These are phyloP conservation scores for Pelodiscus sinensis DNA, from an alignment of 2,113 vertebrate species.

Conservation along the genomic window DNA sequence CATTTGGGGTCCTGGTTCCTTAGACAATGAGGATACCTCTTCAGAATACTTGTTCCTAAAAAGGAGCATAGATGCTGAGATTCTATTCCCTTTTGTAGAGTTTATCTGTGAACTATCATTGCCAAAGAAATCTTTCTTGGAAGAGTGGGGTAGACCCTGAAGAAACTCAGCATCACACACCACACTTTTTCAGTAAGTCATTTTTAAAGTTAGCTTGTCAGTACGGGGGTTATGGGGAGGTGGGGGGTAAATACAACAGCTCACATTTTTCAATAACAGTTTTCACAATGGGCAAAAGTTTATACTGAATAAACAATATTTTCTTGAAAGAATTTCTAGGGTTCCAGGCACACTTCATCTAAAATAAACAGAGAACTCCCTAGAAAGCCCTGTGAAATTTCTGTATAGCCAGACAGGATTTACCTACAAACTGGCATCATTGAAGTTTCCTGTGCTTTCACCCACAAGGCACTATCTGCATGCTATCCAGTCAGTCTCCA, in stretches of 20 bases:
- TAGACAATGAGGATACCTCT: constrained; percentile 74
- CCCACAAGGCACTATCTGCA: background rate
- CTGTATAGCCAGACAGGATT: background rate
- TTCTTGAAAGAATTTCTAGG: background rate
- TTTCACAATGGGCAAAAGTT: constrained; percentile 1
- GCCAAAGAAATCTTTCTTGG: constrained; percentile 38
- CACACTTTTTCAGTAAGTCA: constrained; percentile 11
- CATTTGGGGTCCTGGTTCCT: constrained; percentile 76
- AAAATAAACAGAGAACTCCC: background rate
- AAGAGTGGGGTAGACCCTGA: constrained; percentile 30
- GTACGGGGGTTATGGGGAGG: no score
- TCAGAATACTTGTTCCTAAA: constrained; percentile 67
- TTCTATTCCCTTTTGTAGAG: constrained; percentile 50
- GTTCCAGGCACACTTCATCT: background rate
- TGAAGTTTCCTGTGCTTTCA: background rate
- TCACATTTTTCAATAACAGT: background rate
- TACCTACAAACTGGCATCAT: accelerated
- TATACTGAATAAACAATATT: background rate
- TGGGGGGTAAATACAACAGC: background rate
- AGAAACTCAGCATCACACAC: constrained; percentile 35
- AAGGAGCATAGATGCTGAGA: constrained; percentile 61
- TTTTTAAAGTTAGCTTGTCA: background rate
- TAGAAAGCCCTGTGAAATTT: background rate
- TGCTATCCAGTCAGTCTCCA: background rate
- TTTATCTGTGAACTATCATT: constrained; percentile 55